Evolutionary conservation across 2,888 invertebrate genomes (phyloP), one percentile per base, ranked within the genome.

Genomic region (Papilio demoleus): DNA sequence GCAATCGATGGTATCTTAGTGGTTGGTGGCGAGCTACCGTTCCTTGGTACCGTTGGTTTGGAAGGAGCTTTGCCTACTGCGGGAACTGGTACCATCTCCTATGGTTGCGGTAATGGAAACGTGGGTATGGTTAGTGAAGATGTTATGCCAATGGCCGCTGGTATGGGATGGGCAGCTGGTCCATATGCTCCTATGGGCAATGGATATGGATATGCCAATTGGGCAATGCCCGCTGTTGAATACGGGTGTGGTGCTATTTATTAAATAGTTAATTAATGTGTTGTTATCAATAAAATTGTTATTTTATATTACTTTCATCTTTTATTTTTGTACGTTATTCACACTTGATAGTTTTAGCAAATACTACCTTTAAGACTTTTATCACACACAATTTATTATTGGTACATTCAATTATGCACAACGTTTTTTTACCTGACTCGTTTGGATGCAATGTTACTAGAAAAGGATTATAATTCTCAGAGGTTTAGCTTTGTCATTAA

Each of bases 1-100:
- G 74, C 74, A 0, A 80, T 81, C 36, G 85, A 85, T 72, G 87
- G 87, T 11, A 65, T 77, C 27, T 66, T 87, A 6, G 70, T 75
- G 0, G 77, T 83, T 0, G 74, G 75, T 24, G 88, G 88, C 56
- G 79, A 85, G 42, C 70, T 88, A 24, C 87, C 85, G 1, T 84
- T 87, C 75, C 70, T 83, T 0, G 84, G 84, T 5, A 79, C 86
- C 4, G 85, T 83, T 0, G 81, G 72, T 4, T 70, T 87, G 50
- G 80, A 82, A 42, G 85, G 86, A 2, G 73, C 72, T 9, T 70
- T 87, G 42, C 83, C 83, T 1, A 81, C 84, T 12, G 77, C 72
- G 31, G 87, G 87, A 2, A 70, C 76, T 60, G 84, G 84, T 27
- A 74, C 76, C 0, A 77, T 85, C 8, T 72, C 79, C 0, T 86